Evolutionary conservation across 2,797 vertebrate genomes (phyloP).

Genomic region (Rhinatrema bivittatum): DNA sequence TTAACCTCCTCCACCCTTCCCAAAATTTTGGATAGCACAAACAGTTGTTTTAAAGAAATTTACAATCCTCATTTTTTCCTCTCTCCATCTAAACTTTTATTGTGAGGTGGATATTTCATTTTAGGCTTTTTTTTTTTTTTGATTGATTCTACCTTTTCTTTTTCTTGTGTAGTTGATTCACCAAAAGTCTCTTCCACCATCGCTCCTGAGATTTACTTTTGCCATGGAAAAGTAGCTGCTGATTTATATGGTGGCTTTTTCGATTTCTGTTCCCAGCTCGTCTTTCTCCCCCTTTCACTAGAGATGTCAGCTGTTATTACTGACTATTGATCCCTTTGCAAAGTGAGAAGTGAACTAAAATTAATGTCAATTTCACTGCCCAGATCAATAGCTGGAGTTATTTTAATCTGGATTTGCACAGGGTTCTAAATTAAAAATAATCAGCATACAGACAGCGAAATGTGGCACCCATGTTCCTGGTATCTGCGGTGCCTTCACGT

Average conservation of each 20-base stretch:
- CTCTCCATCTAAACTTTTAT: constrained; percentile 31
- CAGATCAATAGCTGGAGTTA: constrained; percentile 87
- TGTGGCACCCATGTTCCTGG: constrained; percentile 56
- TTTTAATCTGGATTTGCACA: constrained; percentile 87
- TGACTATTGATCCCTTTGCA: constrained; percentile 91
- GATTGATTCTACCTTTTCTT: constrained; percentile 50
- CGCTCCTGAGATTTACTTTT: constrained; percentile 73
- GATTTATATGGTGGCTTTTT: constrained; percentile 92
- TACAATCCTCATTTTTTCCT: constrained; percentile 12
- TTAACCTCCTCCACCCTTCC: too few relatives aligned
- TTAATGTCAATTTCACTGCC: constrained; percentile 94
- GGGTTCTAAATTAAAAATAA: constrained; percentile 82
- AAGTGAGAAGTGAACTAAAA: constrained; percentile 96
- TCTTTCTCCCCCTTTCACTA: constrained; percentile 80
- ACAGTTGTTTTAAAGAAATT: background rate
- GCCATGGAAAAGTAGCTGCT: constrained; percentile 84
- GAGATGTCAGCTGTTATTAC: constrained; percentile 93
- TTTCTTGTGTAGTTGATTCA: constrained; percentile 68
- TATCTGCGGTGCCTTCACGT: constrained; percentile 38
- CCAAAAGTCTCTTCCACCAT: constrained; percentile 68
- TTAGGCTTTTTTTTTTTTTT: constrained; percentile 29
- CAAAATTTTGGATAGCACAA: background rate
- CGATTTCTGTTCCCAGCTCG: constrained; percentile 76
- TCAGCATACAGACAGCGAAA: constrained; percentile 72
- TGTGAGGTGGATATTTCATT: constrained; percentile 49